Base-by-base conservation (phyloP, 2,888 invertebrate genomes). In the Nymphalis c-album region DNA sequence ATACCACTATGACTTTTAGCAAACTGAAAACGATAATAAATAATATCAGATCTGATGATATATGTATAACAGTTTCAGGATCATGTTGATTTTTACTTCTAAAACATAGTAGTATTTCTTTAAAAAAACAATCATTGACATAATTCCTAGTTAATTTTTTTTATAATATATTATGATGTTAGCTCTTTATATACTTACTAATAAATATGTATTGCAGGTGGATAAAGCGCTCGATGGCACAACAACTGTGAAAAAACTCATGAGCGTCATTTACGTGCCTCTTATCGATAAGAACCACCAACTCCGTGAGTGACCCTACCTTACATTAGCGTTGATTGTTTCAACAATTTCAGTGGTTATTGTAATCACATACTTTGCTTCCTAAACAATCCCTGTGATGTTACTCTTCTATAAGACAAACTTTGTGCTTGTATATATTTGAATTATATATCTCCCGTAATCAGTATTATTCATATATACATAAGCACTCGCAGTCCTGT, bases 241-340 rank as follows among this genome's bases (percentile, higher is more conserved):
- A 46, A 94, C 98, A 6, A 93, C 93, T 26, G 93, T 95, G 70
- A 96, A 95, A 75, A 94, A 95, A 53, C 92, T 99, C 13, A 98
- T 99, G 97, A 97, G 97, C 53, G 99, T 99, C 16, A 96, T 98
- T 76, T 99, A 98, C 85, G 99, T 99, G 47, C 99, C 99, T 0
- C 93, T 99, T 58, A 99, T 99, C 0, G 98, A 98, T 73, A 93
- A 91, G 77, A 83, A 85, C 60, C 87, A 82, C 69, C 93, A 93
- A 81, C 88, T 85, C 73, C 90, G 90, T 88, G 84, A 91, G 90
- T 92, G 90, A 91, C 81, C 73, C 65, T 68, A 58, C 53, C 51
- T 68, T 68, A 59, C 60, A 47, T n/a, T 70, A 57, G 35, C 59
- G 57, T 59, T 69, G 26, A 68, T 72, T n/a, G 64, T 62, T 57